A percentile compares a stretch with the other conserved stretches of the same genome.
phyloP scores from a whole-genome alignment of 2,888 invertebrate genomes.

The Archaeoteleia sp. region DNA sequence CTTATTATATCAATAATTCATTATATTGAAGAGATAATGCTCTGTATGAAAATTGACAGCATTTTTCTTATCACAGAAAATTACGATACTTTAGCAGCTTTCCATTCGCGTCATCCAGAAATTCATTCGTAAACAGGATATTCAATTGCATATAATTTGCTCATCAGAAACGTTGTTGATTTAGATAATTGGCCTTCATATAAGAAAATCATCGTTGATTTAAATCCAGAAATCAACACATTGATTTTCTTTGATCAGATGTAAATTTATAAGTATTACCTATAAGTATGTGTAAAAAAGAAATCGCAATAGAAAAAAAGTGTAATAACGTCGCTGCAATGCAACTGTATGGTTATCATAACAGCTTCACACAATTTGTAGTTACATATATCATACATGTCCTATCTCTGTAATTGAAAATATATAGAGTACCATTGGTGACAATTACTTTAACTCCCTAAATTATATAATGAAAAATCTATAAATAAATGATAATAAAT shows the following conservation, averaged over 20 bases:
- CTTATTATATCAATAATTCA: too few relatives aligned
- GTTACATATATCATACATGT: too few relatives aligned
- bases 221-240: constrained; percentile 33
- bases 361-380: too few relatives aligned
- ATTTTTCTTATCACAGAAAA: constrained; percentile 26
- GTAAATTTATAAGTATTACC: constrained; percentile 37
- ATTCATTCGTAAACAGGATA: constrained; percentile 58
- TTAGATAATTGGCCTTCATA: constrained; percentile 51
- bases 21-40: constrained; percentile 24
- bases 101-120: constrained; percentile 65
- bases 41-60: constrained; percentile 32
- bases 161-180: constrained; percentile 46
- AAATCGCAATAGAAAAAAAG: too few relatives aligned
- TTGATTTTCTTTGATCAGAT: constrained; percentile 32
- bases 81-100: constrained; percentile 56
- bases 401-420: too few relatives aligned
- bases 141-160: constrained; percentile 46
- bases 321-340: too few relatives aligned
- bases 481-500: too few relatives aligned
- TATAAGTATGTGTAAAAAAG: too few relatives aligned
- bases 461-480: too few relatives aligned
- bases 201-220: constrained; percentile 36
- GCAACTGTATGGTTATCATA: too few relatives aligned
- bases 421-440: too few relatives aligned
- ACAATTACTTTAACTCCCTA: too few relatives aligned